Conservation (phyloP, 1,140 invertebrate species). For the Anastrepha obliqua region DNA sequence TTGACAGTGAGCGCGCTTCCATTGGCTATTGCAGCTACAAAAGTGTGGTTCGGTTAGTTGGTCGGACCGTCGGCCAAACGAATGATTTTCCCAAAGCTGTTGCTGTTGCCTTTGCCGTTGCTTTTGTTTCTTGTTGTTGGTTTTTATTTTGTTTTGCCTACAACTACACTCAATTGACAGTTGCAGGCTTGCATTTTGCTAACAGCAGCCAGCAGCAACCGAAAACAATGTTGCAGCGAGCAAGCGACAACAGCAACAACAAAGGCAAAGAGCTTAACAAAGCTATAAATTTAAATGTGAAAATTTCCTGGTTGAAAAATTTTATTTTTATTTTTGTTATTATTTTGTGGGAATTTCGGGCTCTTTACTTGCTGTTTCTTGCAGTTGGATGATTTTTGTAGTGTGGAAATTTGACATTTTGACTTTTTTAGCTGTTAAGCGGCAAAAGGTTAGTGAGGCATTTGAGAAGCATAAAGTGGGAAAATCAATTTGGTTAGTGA, state of each 20-base stretch:
- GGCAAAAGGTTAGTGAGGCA: constrained; percentile 35
- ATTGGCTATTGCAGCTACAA: neutral
- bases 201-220: neutral
- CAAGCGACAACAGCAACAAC: constrained; percentile 8
- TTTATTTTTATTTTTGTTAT: neutral
- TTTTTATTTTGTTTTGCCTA: neutral
- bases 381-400: neutral
- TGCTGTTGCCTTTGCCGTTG: neutral
- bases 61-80: neutral
- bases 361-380: neutral
- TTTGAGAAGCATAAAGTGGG: constrained; percentile 2
- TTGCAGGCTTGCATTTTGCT: neutral
- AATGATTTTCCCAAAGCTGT: neutral
- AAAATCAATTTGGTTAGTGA: constrained; percentile 27
- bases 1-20: constrained; percentile 6
- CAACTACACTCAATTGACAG: neutral
- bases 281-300: constrained; percentile 47
- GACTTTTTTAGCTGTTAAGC: neutral
- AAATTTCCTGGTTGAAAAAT: constrained; percentile 35
- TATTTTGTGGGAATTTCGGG: neutral
- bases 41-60: neutral
- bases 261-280: constrained; percentile 14
- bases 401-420: constrained; percentile 29
- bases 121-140: neutral
- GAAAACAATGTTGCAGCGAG: constrained; percentile 31